phyloP scores from a whole-genome alignment of 1,140 invertebrate species.

The Pseudomyrmex sp. region DNA sequence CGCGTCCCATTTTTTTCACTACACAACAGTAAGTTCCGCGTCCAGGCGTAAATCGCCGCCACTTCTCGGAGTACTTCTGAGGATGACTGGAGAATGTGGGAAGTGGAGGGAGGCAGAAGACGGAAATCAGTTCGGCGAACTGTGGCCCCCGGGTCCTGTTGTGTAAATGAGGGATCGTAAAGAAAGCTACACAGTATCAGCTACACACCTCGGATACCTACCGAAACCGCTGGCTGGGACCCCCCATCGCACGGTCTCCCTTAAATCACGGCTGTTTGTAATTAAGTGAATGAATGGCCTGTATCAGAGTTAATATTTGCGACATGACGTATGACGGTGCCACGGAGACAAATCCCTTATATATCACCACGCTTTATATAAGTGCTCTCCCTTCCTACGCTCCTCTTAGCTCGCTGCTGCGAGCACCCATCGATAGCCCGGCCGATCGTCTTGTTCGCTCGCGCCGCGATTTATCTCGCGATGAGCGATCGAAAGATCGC shows the following conservation, averaged over 20 bases:
- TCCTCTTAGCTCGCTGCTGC: conserved; percentile 45
- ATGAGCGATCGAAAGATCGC: conserved; percentile 32
- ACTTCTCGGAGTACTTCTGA: background rate
- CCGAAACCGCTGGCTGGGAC: conserved; percentile 77
- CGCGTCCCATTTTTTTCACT: conserved; percentile 8
- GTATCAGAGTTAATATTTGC: conserved; percentile 86
- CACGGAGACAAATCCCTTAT: conserved; percentile 85
- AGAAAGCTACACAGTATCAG: conserved; percentile 78
- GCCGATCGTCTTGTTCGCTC: conserved; percentile 47
- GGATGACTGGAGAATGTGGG: background rate
- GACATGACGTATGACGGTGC: conserved; percentile 84
- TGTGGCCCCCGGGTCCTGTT: conserved; percentile 77
- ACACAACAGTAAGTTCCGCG: conserved; percentile 38
- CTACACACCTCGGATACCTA: conserved; percentile 81
- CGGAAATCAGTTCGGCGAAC: conserved; percentile 77
- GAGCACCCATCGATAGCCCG: conserved; percentile 41
- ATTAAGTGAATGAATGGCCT: conserved; percentile 86
- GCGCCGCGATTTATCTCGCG: conserved; percentile 50
- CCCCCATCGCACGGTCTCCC: conserved; percentile 81
- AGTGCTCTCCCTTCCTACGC: conserved; percentile 44
- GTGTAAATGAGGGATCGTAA: conserved; percentile 84
- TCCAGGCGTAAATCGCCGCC: conserved; percentile 38
- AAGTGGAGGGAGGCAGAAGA: conserved; percentile 1
- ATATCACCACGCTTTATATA: conserved; percentile 82
- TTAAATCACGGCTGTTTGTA: conserved; percentile 86